Base-by-base conservation (phyloP, 2,797 vertebrate genomes). In the Sebastes steindachneri region DNA sequence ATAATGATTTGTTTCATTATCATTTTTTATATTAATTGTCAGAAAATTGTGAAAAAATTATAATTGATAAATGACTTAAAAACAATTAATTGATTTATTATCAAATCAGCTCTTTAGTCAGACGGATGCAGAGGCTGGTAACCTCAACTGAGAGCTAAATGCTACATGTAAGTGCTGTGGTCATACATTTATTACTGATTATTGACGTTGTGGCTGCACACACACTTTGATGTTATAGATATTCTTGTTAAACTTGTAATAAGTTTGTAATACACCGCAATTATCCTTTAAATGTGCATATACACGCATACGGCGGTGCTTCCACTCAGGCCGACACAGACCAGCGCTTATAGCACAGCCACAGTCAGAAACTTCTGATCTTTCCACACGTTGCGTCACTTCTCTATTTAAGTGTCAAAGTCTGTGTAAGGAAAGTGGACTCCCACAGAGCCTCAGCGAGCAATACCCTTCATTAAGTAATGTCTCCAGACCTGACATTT, bases 331-430 rank as follows among this genome's bases (percentile, higher is more conserved):
- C 55, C 12, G 73, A 83, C 69, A 68, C 82, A 67, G 25, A 37
- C 70, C 59, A 23, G 37, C 2, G 53, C 79, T 75, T 41, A 9
- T 10, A 28, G 68, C 69, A 14, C 77, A 62, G 64, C 68, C 69
- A 23, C 79, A 71, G 62, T 29, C 80, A 37, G 59, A 82, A 74
- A 67, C 64, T 68, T 89, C 72, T 92, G 81, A 87, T 90, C 86
- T 94, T 91, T 89, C 90, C 80, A 7, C 77, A 9, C 19, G 0
- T 92, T 83, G 91, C 91, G 71, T 92, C 92, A 89, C 85, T 79
- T 64, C 63, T 75, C 68, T 82, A 62, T 82, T 86, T 83, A 78
- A 79, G 83, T 91, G 89, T 92, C 88, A 80, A 58, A 85, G 79
- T 78, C 70, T 17, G 79, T 82, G 73, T 64, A 51, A 74, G 82